Evolutionary conservation across 2,797 vertebrate genomes (phyloP).

Genomic region (Anas capensis): DNA sequence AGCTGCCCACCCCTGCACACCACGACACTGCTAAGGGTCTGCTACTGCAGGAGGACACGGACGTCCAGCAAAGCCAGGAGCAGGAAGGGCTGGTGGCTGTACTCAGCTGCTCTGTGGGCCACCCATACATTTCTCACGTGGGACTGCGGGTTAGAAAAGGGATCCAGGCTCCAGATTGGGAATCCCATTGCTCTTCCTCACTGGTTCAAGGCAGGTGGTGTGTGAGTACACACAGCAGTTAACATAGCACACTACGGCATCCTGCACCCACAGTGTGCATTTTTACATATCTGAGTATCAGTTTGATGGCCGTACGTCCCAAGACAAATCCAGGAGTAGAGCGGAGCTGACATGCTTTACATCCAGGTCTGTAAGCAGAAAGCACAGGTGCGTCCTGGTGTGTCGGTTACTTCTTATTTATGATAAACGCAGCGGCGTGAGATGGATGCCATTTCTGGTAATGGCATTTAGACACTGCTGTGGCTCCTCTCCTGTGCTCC

Average conservation of each 20-base stretch:
- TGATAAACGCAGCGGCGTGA: background rate
- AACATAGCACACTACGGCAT: fast-evolving
- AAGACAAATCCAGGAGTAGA: background rate
- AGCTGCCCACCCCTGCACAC: background rate
- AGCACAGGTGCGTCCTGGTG: background rate
- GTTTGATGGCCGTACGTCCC: background rate
- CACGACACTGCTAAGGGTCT: background rate
- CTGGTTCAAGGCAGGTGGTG: background rate
- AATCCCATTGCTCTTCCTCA: background rate
- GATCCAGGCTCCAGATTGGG: background rate
- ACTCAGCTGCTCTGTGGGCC: background rate
- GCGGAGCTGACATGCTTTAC: background rate
- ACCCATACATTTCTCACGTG: background rate
- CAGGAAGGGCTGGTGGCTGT: background rate
- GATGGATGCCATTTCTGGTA: constrained; percentile 9
- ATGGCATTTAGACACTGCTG: background rate
- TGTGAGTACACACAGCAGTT: background rate
- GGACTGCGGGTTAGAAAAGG: background rate
- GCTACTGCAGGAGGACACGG: background rate
- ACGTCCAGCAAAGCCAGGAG: background rate
- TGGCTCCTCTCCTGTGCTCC: background rate
- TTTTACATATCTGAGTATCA: background rate
- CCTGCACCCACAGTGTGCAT: background rate
- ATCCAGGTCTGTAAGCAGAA: background rate
- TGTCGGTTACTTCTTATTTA: background rate